Evolutionary conservation across 2,113 vertebrate species (phyloP).

Genomic region (Rhegmatorhina hoffmannsi): DNA sequence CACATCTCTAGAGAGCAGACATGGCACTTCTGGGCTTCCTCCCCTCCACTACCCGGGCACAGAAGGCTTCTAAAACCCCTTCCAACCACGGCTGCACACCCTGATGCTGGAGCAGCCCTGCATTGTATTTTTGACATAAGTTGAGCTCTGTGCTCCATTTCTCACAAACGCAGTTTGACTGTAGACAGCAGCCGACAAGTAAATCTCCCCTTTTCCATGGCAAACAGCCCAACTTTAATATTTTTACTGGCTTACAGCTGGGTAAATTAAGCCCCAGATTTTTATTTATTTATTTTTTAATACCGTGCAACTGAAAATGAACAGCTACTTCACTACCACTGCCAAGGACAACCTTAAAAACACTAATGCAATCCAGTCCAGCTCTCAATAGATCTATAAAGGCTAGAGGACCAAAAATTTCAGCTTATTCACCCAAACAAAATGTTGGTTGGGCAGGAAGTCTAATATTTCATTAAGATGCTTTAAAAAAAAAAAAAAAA

Average conservation of each 20-base stretch:
- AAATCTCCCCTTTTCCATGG: conserved; percentile 61
- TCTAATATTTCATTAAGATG: conserved; percentile 28
- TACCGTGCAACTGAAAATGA: conserved; percentile 71
- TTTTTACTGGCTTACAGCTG: conserved; percentile 71
- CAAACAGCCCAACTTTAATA: conserved; percentile 68
- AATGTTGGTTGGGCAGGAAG: conserved; percentile 58
- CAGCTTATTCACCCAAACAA: conserved; percentile 68
- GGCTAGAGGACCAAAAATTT: conserved; percentile 52
- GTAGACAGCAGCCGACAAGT: conserved; percentile 51
- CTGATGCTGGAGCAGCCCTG: neutral
- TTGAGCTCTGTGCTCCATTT: conserved; percentile 53
- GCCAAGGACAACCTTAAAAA: conserved; percentile 66
- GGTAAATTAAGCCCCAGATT: conserved; percentile 58
- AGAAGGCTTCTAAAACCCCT: neutral
- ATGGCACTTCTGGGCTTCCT: neutral
- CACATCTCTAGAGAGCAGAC: neutral
- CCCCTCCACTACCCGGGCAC: neutral
- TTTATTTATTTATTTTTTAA: conserved; percentile 71
- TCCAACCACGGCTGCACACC: neutral
- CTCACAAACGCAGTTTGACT: conserved; percentile 60
- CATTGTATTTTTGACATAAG: conserved; percentile 51
- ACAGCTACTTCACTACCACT: conserved; percentile 59
- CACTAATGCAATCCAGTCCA: conserved; percentile 60
- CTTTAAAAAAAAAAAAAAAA: neutral
- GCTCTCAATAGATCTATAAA: conserved; percentile 68